Evolutionary conservation across 2,888 invertebrate genomes (phyloP).

Genomic region (Xestia ashworthii): DNA sequence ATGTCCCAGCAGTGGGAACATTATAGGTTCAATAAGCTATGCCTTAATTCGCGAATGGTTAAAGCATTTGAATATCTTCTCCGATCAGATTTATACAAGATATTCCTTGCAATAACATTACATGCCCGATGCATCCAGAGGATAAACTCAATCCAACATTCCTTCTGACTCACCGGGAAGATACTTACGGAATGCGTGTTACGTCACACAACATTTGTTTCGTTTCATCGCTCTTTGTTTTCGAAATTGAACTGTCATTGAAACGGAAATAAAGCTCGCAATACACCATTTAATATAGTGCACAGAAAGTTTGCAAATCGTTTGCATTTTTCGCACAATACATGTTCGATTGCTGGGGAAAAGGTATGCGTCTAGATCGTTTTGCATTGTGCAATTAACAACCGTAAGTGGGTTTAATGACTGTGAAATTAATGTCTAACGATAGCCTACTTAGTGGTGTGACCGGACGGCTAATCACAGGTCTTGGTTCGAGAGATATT

Average conservation of each 20-base stretch:
- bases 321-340: background rate
- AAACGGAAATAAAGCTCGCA: constrained; percentile 17
- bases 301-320: background rate
- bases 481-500: background rate
- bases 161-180: constrained; percentile 49
- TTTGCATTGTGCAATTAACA: background rate
- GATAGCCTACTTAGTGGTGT: background rate
- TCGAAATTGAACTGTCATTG: constrained; percentile 49
- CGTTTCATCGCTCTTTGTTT: constrained; percentile 49
- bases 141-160: constrained; percentile 26
- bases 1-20: too few relatives aligned
- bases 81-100: background rate
- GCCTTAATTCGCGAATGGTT: too few relatives aligned
- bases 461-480: background rate
- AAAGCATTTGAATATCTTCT: too few relatives aligned
- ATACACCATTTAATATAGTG: background rate
- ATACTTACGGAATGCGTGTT: constrained; percentile 23
- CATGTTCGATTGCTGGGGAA: background rate
- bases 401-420: background rate
- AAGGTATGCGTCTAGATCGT: background rate
- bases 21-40: too few relatives aligned
- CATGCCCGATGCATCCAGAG: constrained; percentile 17
- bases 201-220: constrained; percentile 50
- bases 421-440: background rate
- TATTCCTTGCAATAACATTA: constrained; percentile 32